Conservation (phyloP, 2,113 vertebrate genomes). For the Copsychus sechellarum region DNA sequence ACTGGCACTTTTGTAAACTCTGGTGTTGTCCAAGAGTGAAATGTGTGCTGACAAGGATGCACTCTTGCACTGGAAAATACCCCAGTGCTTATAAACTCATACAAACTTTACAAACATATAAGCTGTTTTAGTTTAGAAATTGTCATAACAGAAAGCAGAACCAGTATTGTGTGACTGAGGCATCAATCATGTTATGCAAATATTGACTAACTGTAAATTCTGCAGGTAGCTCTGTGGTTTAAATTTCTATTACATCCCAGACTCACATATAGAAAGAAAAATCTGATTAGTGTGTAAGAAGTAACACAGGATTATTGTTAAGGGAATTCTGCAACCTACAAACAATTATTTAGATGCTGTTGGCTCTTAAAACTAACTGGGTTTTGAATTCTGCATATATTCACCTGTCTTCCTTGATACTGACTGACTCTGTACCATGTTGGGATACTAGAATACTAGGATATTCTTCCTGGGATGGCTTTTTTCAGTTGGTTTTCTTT, state of each 20-base stretch:
- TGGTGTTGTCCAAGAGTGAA: background rate
- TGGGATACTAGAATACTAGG: background rate
- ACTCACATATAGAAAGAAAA: background rate
- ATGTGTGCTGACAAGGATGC: rapidly evolving
- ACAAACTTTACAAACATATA: background rate
- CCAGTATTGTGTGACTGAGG: background rate
- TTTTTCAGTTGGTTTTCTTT: background rate
- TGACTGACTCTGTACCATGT: background rate
- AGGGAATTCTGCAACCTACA: background rate
- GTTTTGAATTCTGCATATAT: background rate
- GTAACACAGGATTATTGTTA: background rate
- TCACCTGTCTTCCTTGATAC: rapidly evolving
- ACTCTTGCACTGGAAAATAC: background rate
- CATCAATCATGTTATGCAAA: background rate
- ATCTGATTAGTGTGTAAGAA: background rate
- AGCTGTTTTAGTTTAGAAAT: background rate
- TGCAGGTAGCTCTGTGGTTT: background rate
- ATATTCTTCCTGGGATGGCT: background rate
- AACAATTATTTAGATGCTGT: rapidly evolving
- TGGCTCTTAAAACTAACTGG: background rate
- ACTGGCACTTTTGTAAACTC: background rate
- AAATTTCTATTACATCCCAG: background rate
- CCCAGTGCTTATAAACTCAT: background rate
- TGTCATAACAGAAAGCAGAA: background rate
- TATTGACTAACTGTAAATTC: background rate